Conservation (phyloP, 2,888 invertebrate genomes). For the Diloba caeruleocephala region DNA sequence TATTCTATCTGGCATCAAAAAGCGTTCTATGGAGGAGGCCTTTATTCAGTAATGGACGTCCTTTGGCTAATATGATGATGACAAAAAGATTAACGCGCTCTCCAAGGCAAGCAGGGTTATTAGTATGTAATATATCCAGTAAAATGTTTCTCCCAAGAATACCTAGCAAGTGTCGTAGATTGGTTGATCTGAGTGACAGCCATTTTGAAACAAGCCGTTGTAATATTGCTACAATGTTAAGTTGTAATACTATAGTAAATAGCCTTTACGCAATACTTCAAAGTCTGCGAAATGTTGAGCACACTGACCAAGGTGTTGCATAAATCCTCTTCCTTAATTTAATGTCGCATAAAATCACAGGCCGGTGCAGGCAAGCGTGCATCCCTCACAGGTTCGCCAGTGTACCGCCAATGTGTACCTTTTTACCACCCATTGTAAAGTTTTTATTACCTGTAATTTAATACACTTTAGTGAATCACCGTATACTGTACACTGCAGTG, state of each 20-base stretch:
- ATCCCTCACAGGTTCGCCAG: constrained; percentile 60
- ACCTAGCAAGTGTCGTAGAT: too few relatives aligned
- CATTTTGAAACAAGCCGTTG: constrained; percentile 4
- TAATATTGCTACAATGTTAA: constrained; percentile 20
- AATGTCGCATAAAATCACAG: constrained; percentile 75
- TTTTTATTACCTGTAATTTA: constrained; percentile 81
- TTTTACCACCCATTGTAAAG: constrained; percentile 73
- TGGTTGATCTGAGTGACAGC: too few relatives aligned
- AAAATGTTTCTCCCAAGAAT: too few relatives aligned
- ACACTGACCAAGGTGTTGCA: constrained; percentile 53
- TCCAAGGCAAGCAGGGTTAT: too few relatives aligned
- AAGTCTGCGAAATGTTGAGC: constrained; percentile 20
- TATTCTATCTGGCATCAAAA: too few relatives aligned
- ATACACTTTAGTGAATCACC: constrained; percentile 78
- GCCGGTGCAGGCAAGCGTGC: constrained; percentile 59
- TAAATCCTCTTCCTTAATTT: constrained; percentile 69
- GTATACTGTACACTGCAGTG: constrained; percentile 63
- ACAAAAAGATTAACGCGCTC: too few relatives aligned
- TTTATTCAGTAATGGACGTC: too few relatives aligned
- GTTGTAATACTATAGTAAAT: constrained; percentile 16
- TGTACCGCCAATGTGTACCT: constrained; percentile 53
- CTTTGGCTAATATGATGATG: too few relatives aligned
- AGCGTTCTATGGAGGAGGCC: too few relatives aligned
- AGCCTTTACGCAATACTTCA: constrained; percentile 16
- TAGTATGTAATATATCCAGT: too few relatives aligned